A percentile compares a stretch with the other conserved stretches of the same genome.
Evolutionary conservation across 1,140 invertebrate genomes (phyloP).

Genomic region (Drosophila suzukii): DNA sequence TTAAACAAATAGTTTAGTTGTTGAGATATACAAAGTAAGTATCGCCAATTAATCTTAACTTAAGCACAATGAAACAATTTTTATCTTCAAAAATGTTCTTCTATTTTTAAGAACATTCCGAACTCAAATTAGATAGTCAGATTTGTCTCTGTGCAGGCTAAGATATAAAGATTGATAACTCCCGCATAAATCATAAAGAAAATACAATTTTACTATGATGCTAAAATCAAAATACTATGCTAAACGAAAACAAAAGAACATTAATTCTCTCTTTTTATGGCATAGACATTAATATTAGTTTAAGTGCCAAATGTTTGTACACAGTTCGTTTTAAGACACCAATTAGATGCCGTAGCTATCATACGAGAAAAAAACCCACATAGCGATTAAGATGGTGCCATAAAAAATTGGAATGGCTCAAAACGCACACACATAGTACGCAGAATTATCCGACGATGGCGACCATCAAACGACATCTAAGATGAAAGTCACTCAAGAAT

Average conservation of each 20-base stretch:
- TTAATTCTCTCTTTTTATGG: constrained; percentile 3
- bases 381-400: constrained; percentile 17
- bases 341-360: constrained; percentile 31
- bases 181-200: too few relatives aligned
- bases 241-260: neutral
- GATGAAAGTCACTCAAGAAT: constrained; percentile 27
- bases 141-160: too few relatives aligned
- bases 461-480: constrained; percentile 2
- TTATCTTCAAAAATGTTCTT: too few relatives aligned
- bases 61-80: too few relatives aligned
- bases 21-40: too few relatives aligned
- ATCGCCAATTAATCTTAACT: too few relatives aligned
- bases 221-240: constrained; percentile 1
- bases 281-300: constrained; percentile 19
- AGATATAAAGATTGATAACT: too few relatives aligned
- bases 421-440: neutral
- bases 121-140: too few relatives aligned
- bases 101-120: too few relatives aligned
- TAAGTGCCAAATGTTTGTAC: constrained; percentile 26
- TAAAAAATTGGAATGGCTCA: constrained; percentile 21
- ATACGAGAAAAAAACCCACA: constrained; percentile 3
- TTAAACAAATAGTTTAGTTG: too few relatives aligned
- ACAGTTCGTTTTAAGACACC: constrained; percentile 21
- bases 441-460: neutral
- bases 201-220: too few relatives aligned